Evolutionary conservation across 2,888 invertebrate genomes (phyloP).

Genomic region (Phaonia tiefii): DNA sequence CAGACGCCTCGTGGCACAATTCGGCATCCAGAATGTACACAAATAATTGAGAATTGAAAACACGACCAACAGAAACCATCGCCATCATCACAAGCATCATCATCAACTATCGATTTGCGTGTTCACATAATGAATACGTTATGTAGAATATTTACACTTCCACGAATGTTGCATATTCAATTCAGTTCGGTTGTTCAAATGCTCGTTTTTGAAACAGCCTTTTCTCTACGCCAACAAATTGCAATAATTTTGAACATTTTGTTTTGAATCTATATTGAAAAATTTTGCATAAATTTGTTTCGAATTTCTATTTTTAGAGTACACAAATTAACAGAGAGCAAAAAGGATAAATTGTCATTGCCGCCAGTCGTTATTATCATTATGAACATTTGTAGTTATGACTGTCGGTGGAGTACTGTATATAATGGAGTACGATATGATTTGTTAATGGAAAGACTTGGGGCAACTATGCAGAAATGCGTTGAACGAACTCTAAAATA

Average conservation of each 20-base stretch:
- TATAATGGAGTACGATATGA: too few species aligned
- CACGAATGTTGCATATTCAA: not conserved
- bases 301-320: too few species aligned
- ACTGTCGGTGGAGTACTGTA: slow-evolving; percentile 13
- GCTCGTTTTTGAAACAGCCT: too few species aligned
- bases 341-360: not conserved
- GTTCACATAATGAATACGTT: not conserved
- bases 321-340: too few species aligned
- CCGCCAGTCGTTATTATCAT: not conserved
- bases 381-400: not conserved
- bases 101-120: not conserved
- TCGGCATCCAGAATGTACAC: slow-evolving; percentile 31
- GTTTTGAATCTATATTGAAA: too few species aligned
- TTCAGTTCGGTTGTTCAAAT: not conserved
- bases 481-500: too few species aligned
- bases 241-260: too few species aligned
- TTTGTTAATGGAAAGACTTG: too few species aligned
- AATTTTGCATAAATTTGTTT: too few species aligned
- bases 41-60: slow-evolving; percentile 47
- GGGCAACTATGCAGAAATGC: too few species aligned
- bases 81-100: not conserved
- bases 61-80: not conserved
- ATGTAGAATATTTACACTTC: not conserved
- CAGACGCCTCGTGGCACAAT: slow-evolving; percentile 25
- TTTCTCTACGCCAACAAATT: too few species aligned